phyloP scores from a whole-genome alignment of 1,140 invertebrate species.

The Cydia fagiglandana region DNA sequence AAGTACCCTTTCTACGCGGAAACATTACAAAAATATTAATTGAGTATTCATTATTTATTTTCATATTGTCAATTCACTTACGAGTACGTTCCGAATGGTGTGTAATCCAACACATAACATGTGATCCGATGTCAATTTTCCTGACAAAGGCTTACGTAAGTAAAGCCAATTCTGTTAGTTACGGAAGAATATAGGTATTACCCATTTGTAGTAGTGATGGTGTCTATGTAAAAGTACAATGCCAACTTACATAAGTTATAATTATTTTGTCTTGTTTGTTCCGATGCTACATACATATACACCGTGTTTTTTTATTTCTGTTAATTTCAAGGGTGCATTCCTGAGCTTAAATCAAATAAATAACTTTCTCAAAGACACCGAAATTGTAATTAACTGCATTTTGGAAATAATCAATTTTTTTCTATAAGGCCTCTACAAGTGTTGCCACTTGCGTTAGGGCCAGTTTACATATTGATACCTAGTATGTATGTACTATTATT shows the following conservation, averaged over 20 bases:
- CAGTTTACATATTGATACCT: too few relatives aligned
- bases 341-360: too few relatives aligned
- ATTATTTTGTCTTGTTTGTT: conserved; percentile 1
- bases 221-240: conserved; percentile 14
- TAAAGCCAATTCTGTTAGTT: conserved; percentile 35
- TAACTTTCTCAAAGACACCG: too few relatives aligned
- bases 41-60: background rate
- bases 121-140: conserved; percentile 30
- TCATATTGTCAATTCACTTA: background rate
- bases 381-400: too few relatives aligned
- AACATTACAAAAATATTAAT: background rate
- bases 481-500: too few relatives aligned
- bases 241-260: conserved; percentile 7
- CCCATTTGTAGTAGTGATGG: background rate
- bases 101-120: conserved; percentile 17
- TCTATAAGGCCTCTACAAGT: too few relatives aligned
- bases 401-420: too few relatives aligned
- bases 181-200: conserved; percentile 16
- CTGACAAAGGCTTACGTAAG: conserved; percentile 36
- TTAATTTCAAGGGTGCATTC: too few relatives aligned
- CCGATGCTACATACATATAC: background rate
- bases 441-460: too few relatives aligned
- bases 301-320: too few relatives aligned
- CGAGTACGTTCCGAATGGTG: conserved; percentile 10
- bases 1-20: background rate